phyloP scores from a whole-genome alignment of 1,140 invertebrate genomes.

The Bombus difficillimus region DNA sequence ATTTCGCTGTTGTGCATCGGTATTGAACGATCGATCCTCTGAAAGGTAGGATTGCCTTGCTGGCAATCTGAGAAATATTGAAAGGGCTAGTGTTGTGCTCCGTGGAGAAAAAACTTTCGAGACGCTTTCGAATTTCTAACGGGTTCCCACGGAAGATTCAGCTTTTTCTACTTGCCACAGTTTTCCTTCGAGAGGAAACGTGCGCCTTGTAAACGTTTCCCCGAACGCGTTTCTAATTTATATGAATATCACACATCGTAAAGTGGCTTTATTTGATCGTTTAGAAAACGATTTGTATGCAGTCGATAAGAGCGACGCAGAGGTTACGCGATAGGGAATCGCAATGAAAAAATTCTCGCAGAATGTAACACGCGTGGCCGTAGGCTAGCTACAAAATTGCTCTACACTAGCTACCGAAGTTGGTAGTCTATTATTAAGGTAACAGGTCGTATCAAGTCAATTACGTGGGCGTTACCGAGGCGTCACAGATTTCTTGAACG shows the following conservation, averaged over 20 bases:
- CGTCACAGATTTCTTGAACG: conserved; percentile 47
- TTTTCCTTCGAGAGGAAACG: neutral
- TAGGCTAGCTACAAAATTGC: conserved; percentile 52
- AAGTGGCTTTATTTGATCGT: neutral
- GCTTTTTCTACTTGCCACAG: neutral
- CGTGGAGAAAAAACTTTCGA: conserved; percentile 54
- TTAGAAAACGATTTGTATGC: conserved; percentile 6
- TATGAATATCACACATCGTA: neutral
- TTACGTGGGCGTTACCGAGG: conserved; percentile 64
- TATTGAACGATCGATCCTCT: conserved; percentile 74
- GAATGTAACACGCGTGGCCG: conserved; percentile 26
- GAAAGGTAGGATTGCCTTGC: conserved; percentile 66
- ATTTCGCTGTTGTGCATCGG: conserved; percentile 64
- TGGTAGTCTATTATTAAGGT: conserved; percentile 59
- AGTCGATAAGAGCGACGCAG: neutral
- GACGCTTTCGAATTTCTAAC: conserved; percentile 59
- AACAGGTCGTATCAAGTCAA: conserved; percentile 54
- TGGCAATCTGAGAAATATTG: conserved; percentile 68
- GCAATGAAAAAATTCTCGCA: conserved; percentile 17
- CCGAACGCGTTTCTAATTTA: neutral
- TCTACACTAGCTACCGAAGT: conserved; percentile 52
- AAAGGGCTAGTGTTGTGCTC: conserved; percentile 70
- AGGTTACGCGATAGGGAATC: neutral
- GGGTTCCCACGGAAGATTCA: conserved; percentile 77
- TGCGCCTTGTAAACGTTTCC: neutral